Evolutionary conservation across 2,113 vertebrate genomes (phyloP).

Genomic region (Petrocephalus microphthalmus): DNA sequence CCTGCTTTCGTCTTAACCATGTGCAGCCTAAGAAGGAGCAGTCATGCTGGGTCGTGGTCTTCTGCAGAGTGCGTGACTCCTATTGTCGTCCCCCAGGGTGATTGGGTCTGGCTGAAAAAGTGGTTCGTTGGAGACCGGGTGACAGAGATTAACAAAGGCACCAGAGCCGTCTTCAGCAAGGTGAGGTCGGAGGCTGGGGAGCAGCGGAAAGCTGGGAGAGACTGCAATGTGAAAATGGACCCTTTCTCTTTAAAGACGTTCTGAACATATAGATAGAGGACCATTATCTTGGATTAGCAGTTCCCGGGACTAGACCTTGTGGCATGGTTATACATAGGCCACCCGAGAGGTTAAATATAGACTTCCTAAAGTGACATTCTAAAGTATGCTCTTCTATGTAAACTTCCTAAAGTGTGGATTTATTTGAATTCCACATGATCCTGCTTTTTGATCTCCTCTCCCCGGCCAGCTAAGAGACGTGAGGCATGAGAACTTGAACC

Average conservation of each 20-base stretch:
- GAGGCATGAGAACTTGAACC: slow-evolving; percentile 75
- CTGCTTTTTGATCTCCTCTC: background rate
- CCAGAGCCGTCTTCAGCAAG: slow-evolving; percentile 59
- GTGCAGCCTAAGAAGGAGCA: slow-evolving; percentile 44
- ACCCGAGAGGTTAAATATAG: background rate
- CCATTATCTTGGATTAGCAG: background rate
- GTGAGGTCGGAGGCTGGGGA: slow-evolving; percentile 38
- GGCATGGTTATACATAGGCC: background rate
- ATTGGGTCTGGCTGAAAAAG: slow-evolving; percentile 84
- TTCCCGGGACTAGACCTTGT: background rate
- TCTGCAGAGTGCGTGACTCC: slow-evolving; percentile 31
- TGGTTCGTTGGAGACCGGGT: slow-evolving; percentile 54
- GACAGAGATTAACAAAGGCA: slow-evolving; percentile 48
- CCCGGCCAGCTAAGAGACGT: slow-evolving; percentile 69
- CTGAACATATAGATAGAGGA: background rate
- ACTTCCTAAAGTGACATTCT: background rate
- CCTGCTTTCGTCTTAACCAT: slow-evolving; percentile 19
- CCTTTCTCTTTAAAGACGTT: background rate
- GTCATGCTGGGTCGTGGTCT: background rate
- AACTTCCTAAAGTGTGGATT: background rate
- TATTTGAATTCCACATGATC: background rate
- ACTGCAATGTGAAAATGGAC: background rate
- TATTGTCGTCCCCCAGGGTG: slow-evolving; percentile 69
- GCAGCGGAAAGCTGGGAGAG: background rate
- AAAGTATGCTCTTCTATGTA: background rate